Evolutionary conservation across 1,140 invertebrate genomes (phyloP).

Genomic region (Hycleus phaleratus): DNA sequence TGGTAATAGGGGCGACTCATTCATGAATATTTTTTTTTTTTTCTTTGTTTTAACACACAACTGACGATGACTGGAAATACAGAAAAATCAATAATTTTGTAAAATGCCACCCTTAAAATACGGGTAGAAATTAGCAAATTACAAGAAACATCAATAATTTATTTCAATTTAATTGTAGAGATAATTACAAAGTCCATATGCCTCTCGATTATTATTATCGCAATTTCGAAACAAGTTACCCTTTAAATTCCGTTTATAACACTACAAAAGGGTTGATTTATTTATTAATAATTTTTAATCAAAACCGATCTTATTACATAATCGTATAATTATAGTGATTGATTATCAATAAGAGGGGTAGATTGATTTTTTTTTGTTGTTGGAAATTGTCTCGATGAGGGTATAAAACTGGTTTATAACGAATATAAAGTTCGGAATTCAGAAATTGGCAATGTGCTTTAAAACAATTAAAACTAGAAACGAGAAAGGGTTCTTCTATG

Average conservation of each 20-base stretch:
- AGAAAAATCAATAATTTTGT: constrained; percentile 8
- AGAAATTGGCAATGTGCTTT: constrained; percentile 35
- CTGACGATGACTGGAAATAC: neutral
- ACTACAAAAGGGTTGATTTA: too few species aligned
- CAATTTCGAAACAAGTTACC: neutral
- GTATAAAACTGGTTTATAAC: too few species aligned
- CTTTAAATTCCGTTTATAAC: too few species aligned
- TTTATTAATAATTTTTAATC: too few species aligned
- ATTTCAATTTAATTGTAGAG: neutral
- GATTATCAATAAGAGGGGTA: too few species aligned
- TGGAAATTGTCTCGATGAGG: too few species aligned
- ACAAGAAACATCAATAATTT: neutral
- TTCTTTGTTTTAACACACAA: neutral
- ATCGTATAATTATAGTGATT: too few species aligned
- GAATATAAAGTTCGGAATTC: constrained; percentile 8
- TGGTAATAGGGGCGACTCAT: neutral
- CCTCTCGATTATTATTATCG: constrained; percentile 5
- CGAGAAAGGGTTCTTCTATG: constrained; percentile 21
- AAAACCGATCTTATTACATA: too few species aligned
- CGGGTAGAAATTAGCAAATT: neutral
- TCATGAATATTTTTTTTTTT: constrained; percentile 17
- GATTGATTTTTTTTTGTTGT: too few species aligned
- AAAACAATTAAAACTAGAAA: constrained; percentile 32
- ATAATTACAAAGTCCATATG: constrained; percentile 12
- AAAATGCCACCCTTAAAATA: too few species aligned